Evolutionary conservation across 2,888 invertebrate species (phyloP).

Genomic region (Netelia virgata): DNA sequence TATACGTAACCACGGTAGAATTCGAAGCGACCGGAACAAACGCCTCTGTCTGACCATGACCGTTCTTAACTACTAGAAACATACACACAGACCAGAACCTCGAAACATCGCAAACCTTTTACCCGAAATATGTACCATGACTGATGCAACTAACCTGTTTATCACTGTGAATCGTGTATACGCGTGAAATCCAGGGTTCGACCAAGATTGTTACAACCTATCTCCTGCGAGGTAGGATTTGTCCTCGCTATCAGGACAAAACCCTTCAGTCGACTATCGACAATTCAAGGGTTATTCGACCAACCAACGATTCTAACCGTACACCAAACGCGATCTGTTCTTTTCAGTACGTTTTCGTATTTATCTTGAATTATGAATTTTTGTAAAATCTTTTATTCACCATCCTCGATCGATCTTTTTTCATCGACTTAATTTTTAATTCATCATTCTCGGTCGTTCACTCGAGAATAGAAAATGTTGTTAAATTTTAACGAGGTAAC

Average conservation of each 20-base stretch:
- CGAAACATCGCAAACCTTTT: conserved; percentile 1
- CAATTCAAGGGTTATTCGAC: no score
- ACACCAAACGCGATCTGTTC: no score
- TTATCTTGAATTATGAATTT: no score
- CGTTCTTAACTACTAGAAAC: conserved; percentile 14
- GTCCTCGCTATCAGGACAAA: background rate
- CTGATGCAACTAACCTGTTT: background rate
- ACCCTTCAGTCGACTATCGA: no score
- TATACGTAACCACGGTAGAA: background rate
- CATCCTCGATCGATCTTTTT: no score
- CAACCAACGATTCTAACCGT: no score
- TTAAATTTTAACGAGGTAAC: no score
- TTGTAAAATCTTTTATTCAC: no score
- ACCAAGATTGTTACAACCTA: background rate
- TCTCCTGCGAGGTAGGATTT: background rate
- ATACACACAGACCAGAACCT: background rate
- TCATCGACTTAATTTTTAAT: no score
- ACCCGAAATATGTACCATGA: background rate
- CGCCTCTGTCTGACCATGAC: background rate
- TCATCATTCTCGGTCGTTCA: no score
- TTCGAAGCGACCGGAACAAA: conserved; percentile 4
- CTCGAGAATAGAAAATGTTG: no score
- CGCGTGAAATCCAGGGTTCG: background rate
- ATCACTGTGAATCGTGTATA: background rate
- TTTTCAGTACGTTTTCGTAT: no score